A percentile compares a stretch with the other conserved stretches of the same genome.
Evolutionary conservation across 2,797 vertebrate species (phyloP).

Genomic region (Tapera naevia): DNA sequence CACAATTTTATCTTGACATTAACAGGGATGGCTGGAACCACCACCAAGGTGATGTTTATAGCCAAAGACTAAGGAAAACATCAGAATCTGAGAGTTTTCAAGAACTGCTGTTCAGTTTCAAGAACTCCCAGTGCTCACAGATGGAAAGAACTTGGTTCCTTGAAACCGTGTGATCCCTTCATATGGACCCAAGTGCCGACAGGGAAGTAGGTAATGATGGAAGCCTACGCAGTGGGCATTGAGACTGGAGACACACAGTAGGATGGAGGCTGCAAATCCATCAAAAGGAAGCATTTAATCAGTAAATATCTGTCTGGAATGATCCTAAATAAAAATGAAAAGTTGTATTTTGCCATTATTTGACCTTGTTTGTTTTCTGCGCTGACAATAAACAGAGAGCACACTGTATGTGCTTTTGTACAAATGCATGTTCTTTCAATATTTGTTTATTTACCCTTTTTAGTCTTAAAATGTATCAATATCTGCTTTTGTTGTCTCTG

Average conservation of each 20-base stretch:
- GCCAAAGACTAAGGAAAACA: neutral
- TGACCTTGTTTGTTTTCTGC: neutral
- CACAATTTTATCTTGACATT: neutral
- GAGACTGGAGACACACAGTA: neutral
- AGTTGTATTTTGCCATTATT: neutral
- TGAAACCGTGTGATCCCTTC: neutral
- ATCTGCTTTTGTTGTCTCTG: neutral
- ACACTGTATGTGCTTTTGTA: neutral
- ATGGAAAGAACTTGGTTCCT: too few species aligned
- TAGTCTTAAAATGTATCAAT: neutral
- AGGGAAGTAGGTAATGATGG: neutral
- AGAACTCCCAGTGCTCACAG: too few species aligned
- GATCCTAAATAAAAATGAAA: neutral
- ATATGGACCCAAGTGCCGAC: neutral
- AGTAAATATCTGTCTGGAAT: neutral
- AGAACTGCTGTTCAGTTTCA: neutral
- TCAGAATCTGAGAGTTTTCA: neutral
- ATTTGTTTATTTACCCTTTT: neutral
- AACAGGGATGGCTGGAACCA: neutral
- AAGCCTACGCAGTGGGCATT: accelerated
- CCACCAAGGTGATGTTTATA: neutral
- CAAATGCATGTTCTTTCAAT: neutral
- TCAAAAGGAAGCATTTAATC: neutral
- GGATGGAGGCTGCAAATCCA: neutral
- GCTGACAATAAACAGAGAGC: neutral